phyloP scores from a whole-genome alignment of 2,888 invertebrate genomes.

The Drosophila trichaetosa region DNA sequence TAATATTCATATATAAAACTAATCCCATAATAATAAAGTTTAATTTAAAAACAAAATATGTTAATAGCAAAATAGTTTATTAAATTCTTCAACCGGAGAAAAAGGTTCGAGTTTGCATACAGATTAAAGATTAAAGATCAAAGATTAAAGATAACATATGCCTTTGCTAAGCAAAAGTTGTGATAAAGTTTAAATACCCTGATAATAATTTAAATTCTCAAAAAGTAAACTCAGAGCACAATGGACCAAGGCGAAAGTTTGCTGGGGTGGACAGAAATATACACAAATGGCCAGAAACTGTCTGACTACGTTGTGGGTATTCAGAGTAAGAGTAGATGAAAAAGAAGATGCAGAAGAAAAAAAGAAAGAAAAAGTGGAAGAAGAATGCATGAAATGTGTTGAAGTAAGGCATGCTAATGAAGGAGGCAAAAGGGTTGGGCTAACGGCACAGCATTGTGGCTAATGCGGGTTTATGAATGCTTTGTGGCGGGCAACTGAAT shows the following conservation, averaged over 20 bases:
- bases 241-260: slow-evolving; percentile 43
- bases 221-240: slow-evolving; percentile 29
- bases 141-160: neutral
- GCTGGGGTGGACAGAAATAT: slow-evolving; percentile 41
- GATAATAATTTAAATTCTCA: slow-evolving; percentile 15
- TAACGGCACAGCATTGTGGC: slow-evolving; percentile 43
- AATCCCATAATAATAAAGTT: neutral
- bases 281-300: slow-evolving; percentile 33
- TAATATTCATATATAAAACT: neutral
- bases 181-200: slow-evolving; percentile 35
- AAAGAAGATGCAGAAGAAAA: neutral
- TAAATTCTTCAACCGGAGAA: neutral
- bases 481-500: slow-evolving; percentile 43
- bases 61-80: neutral
- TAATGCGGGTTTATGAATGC: slow-evolving; percentile 62
- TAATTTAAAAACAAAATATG: neutral
- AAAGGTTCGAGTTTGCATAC: neutral
- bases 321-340: slow-evolving; percentile 1
- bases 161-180: slow-evolving; percentile 17
- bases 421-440: slow-evolving; percentile 41
- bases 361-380: neutral
- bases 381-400: slow-evolving; percentile 49
- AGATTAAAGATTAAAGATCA: slow-evolving; percentile 5
- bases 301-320: slow-evolving; percentile 18
- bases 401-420: slow-evolving; percentile 54